Conservation (phyloP, 2,113 vertebrate species). For the Cephalopterus ornatus region DNA sequence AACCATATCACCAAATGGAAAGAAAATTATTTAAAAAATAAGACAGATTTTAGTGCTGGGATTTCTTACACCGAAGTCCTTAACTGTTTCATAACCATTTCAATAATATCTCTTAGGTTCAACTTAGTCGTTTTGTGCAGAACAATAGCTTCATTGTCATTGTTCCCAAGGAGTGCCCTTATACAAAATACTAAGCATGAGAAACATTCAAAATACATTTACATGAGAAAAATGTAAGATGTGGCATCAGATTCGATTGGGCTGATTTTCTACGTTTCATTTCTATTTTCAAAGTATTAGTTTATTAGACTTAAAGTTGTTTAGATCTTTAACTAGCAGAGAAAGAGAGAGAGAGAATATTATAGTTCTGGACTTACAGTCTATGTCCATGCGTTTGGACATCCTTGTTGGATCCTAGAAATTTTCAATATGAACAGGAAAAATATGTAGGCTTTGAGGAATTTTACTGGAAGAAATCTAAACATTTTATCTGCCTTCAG, state of each 20-base stretch:
- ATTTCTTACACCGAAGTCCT: background rate
- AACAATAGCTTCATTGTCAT: background rate
- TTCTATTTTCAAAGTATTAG: background rate
- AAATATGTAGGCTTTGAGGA: background rate
- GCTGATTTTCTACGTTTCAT: background rate
- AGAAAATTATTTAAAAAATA: background rate
- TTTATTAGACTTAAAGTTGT: background rate
- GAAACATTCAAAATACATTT: no score
- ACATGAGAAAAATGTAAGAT: background rate
- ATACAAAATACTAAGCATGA: background rate
- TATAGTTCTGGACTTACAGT: background rate
- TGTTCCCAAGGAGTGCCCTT: background rate
- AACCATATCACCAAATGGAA: background rate
- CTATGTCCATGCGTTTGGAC: background rate
- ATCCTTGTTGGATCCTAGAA: background rate
- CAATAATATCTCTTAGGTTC: background rate
- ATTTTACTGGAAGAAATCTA: background rate
- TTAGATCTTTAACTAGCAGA: background rate
- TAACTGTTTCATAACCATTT: background rate
- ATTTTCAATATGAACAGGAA: background rate
- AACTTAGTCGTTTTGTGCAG: background rate
- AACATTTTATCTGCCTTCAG: background rate
- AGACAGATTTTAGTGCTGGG: background rate
- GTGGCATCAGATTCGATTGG: background rate
- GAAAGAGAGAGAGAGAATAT: background rate